phyloP scores from a whole-genome alignment of 2,797 vertebrate species.

The Catamblyrhynchus diadema region DNA sequence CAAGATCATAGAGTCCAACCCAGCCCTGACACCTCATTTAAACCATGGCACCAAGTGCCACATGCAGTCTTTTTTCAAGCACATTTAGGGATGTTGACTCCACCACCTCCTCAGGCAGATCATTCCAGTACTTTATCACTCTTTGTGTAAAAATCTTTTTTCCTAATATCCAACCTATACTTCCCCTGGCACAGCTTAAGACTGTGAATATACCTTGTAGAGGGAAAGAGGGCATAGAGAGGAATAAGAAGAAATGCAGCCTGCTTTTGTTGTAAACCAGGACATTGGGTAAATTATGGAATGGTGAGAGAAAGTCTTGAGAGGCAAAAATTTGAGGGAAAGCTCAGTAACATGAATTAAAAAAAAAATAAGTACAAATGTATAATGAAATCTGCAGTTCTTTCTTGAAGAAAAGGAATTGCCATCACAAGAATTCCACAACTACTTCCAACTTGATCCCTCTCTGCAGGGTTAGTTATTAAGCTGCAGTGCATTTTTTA shows the following conservation, averaged over 20 bases:
- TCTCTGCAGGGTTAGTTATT: not conserved
- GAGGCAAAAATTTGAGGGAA: not conserved
- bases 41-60: not conserved
- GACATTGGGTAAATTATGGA: not conserved
- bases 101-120: not conserved
- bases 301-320: not conserved
- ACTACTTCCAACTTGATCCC: not conserved
- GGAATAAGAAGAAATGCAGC: not conserved
- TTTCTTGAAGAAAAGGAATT: not conserved
- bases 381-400: not conserved
- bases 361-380: not conserved
- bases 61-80: not conserved
- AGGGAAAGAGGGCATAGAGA: not conserved
- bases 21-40: not conserved
- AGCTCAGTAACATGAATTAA: not conserved
- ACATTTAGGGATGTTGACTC: not conserved
- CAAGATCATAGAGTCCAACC: not conserved
- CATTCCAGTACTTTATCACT: not conserved
- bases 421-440: not conserved
- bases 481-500: not conserved
- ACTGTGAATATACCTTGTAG: not conserved
- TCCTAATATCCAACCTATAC: not conserved
- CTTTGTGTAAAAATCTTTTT: not conserved
- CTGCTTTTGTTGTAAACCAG: not conserved
- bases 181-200: not conserved